These are phyloP conservation scores for Zosterops borbonicus DNA, from an alignment of 2,113 vertebrate genomes.

Conservation along the genomic window DNA sequence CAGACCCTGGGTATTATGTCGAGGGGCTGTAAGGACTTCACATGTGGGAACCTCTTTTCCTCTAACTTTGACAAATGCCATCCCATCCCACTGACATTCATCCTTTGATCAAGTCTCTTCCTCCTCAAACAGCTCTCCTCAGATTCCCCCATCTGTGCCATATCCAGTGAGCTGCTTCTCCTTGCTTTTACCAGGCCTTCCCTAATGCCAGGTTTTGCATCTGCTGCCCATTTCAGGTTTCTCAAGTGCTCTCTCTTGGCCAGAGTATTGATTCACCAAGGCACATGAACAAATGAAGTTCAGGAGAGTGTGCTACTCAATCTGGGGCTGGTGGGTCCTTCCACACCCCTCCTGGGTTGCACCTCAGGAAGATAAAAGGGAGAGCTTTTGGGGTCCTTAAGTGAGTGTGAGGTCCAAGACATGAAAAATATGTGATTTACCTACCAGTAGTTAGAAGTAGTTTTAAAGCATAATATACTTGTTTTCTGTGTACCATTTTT, in stretches of 20 bases:
- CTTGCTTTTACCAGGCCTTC: background rate
- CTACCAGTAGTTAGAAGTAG: background rate
- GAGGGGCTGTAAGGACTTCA: no score
- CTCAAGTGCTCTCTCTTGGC: background rate
- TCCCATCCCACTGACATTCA: background rate
- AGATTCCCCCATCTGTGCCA: background rate
- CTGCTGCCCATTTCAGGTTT: background rate
- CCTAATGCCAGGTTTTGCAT: background rate
- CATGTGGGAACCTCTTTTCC: background rate
- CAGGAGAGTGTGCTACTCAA: accelerated
- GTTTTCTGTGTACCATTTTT: background rate
- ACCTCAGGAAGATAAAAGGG: background rate
- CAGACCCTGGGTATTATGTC: no score
- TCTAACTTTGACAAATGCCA: background rate
- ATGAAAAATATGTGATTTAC: background rate
- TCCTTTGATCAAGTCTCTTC: background rate
- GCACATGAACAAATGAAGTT: background rate
- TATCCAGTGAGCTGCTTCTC: background rate
- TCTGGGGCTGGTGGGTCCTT: background rate
- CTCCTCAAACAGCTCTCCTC: background rate
- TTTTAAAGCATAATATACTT: background rate
- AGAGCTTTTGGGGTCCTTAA: background rate
- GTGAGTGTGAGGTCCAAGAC: background rate
- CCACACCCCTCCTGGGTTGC: accelerated
- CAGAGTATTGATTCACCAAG: background rate